Evolutionary conservation across 2,888 invertebrate genomes (phyloP).

Genomic region (Anthophora plumipes): DNA sequence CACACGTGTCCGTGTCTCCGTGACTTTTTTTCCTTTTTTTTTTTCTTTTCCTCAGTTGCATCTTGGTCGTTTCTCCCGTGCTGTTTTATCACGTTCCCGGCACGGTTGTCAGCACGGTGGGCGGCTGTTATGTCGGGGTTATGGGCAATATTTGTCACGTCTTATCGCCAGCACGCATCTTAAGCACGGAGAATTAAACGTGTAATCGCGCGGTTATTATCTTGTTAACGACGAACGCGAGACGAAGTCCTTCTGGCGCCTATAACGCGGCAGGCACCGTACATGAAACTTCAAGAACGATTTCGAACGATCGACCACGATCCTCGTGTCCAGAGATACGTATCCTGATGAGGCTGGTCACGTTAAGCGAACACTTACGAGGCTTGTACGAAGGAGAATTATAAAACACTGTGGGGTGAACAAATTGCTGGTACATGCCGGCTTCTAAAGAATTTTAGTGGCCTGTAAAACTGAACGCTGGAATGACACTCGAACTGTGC

Average conservation of each 20-base stretch:
- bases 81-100: constrained; percentile 53
- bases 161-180: constrained; percentile 81
- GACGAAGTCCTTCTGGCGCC: constrained; percentile 34
- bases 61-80: neutral
- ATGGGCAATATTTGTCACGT: constrained; percentile 83
- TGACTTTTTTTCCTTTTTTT: neutral
- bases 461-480: constrained; percentile 2
- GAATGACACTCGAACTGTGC: neutral
- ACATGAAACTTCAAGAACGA: constrained; percentile 16
- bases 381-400: neutral
- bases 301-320: constrained; percentile 29
- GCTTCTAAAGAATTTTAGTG: constrained; percentile 26
- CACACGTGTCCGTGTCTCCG: constrained; percentile 28
- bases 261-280: neutral
- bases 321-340: constrained; percentile 7
- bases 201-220: constrained; percentile 82
- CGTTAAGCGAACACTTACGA: constrained; percentile 28
- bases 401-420: constrained; percentile 8
- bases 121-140: constrained; percentile 72
- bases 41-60: neutral
- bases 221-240: constrained; percentile 78
- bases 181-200: constrained; percentile 79
- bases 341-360: constrained; percentile 14
- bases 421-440: constrained; percentile 39
- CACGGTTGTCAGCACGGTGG: constrained; percentile 72